These are phyloP conservation scores for Oreortyx pictus DNA, from an alignment of 2,797 vertebrate genomes.

Conservation along the genomic window DNA sequence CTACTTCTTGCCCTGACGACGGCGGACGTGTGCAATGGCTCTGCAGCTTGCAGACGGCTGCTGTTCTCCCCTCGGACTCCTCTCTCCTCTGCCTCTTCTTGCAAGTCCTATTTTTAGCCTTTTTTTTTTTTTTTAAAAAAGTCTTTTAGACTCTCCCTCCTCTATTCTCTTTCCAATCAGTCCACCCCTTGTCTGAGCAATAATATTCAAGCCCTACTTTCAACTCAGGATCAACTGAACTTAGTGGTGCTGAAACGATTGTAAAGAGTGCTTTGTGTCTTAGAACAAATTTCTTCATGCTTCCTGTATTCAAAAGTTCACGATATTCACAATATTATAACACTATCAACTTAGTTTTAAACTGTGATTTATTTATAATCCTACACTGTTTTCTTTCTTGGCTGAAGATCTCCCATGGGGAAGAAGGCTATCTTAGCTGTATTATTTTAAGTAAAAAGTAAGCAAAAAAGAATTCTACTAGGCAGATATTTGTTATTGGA, in stretches of 20 bases:
- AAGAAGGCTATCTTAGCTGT: background rate
- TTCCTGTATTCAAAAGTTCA: background rate
- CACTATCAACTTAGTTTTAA: background rate
- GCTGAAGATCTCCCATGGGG: background rate
- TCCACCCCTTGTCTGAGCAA: background rate
- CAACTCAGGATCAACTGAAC: background rate
- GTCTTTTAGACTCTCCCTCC: background rate
- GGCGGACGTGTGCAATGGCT: background rate
- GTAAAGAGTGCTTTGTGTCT: background rate
- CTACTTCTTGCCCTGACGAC: background rate
- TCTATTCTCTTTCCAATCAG: background rate
- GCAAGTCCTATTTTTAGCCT: constrained; percentile 30
- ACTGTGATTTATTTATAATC: background rate
- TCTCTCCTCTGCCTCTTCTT: background rate
- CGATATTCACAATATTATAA: background rate
- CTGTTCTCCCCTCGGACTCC: background rate
- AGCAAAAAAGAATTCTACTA: background rate
- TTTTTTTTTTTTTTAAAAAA: too few species aligned
- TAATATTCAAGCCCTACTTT: background rate
- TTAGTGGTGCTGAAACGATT: background rate
- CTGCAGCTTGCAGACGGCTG: background rate
- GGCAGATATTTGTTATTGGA: background rate
- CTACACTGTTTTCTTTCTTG: background rate
- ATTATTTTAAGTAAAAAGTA: background rate
- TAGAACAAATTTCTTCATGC: background rate